These are phyloP conservation scores for Venusia cambrica DNA, from an alignment of 2,888 invertebrate species.

Conservation along the genomic window DNA sequence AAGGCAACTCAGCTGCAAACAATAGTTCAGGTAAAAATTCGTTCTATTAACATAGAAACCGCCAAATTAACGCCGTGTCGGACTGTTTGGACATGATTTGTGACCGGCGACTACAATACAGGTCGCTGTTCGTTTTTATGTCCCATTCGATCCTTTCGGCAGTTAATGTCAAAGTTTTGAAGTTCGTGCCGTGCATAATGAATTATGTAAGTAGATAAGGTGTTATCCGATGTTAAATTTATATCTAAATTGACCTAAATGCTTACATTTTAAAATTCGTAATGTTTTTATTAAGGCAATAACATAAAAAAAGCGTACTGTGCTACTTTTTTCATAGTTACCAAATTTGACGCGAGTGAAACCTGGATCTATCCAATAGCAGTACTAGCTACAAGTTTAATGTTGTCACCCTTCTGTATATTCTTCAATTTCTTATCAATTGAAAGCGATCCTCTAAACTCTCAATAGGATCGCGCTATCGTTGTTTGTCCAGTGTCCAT, in stretches of 20 bases:
- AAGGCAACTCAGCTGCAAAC: too few relatives aligned
- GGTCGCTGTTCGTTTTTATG: constrained; percentile 27
- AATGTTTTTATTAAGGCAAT: too few relatives aligned
- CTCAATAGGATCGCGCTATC: constrained; percentile 45
- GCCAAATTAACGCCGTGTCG: constrained; percentile 23
- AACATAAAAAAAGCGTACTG: too few relatives aligned
- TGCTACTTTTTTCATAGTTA: too few relatives aligned
- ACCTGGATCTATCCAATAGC: not conserved
- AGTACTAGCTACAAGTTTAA: constrained; percentile 5
- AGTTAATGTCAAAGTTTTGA: constrained; percentile 31
- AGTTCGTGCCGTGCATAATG: constrained; percentile 24
- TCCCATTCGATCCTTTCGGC: constrained; percentile 20
- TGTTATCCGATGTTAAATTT: constrained; percentile 27
- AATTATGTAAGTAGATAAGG: constrained; percentile 29
- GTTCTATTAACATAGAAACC: constrained; percentile 8
- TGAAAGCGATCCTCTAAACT: constrained; percentile 35
- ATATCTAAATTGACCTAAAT: too few relatives aligned
- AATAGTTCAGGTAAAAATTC: not conserved
- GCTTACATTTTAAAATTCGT: too few relatives aligned
- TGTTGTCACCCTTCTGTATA: constrained; percentile 9
- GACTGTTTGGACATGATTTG: constrained; percentile 31
- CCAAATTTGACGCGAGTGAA: too few relatives aligned
- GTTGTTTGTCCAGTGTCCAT: constrained; percentile 44
- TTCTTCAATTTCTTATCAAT: constrained; percentile 32
- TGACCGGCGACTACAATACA: constrained; percentile 30